These are phyloP conservation scores for Albula goreensis DNA, from an alignment of 2,113 vertebrate genomes.

Conservation along the genomic window DNA sequence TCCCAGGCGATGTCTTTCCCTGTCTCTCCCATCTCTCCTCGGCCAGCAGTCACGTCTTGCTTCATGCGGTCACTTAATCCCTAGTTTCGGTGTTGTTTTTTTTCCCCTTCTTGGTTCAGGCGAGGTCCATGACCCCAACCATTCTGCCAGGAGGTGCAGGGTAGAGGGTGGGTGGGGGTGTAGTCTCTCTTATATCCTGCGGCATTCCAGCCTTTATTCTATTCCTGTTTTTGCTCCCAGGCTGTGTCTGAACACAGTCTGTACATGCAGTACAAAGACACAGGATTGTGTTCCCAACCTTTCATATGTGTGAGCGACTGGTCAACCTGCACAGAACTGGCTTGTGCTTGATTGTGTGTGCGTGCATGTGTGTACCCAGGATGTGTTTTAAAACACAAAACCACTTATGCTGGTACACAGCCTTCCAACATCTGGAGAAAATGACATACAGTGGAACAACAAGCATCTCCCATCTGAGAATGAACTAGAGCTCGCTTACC, in stretches of 20 bases:
- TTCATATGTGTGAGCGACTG: background rate
- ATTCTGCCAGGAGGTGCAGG: background rate
- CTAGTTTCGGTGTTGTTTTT: conserved; percentile 18
- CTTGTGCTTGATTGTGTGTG: background rate
- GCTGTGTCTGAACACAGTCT: background rate
- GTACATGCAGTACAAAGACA: background rate
- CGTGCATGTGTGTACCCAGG: background rate
- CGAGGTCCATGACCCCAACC: conserved; percentile 42
- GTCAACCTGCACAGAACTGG: background rate
- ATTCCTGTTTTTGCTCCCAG: background rate
- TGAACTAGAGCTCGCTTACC: background rate
- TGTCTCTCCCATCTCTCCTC: background rate
- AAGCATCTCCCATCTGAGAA: background rate
- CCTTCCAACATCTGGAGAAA: background rate
- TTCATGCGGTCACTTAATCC: background rate
- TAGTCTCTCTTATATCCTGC: conserved; percentile 33
- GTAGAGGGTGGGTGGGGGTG: conserved; percentile 25
- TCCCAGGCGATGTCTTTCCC: conserved; percentile 22
- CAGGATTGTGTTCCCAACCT: background rate
- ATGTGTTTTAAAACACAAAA: background rate
- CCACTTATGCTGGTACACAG: background rate
- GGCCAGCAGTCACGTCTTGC: background rate
- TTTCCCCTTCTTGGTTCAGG: conserved; percentile 49
- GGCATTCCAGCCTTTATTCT: conserved; percentile 11
- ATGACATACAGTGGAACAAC: background rate